Percentiles rank a stretch among this genome's conserved stretches.
Evolutionary conservation across 1,140 invertebrate species (phyloP).

Genomic region (Mesaphorura yosii): DNA sequence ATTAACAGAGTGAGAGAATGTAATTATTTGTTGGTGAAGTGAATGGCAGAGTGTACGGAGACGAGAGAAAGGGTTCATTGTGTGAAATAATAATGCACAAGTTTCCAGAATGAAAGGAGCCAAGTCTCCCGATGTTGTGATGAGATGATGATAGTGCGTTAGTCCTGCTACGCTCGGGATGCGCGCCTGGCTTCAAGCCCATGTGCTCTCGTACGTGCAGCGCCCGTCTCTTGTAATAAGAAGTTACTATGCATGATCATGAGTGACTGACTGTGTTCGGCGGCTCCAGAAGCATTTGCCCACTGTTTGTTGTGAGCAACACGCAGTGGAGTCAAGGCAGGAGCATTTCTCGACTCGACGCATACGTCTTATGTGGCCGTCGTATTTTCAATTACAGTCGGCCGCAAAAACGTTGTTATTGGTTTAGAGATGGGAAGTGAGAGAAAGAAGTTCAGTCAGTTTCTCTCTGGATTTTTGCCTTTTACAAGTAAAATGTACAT

Average conservation of each 20-base stretch:
- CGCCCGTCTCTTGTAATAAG: not conserved
- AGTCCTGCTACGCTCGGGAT: not conserved
- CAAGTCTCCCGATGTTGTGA: no score
- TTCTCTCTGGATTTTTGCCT: no score
- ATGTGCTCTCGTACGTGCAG: not conserved
- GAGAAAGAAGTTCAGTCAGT: no score
- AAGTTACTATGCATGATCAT: no score
- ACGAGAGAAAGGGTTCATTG: not conserved
- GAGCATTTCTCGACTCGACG: not conserved
- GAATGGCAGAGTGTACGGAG: not conserved
- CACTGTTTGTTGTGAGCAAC: no score
- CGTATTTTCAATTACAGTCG: conserved; percentile 27
- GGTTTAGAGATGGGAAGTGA: conserved; percentile 17
- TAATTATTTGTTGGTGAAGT: conserved; percentile 28
- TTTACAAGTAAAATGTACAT: no score
- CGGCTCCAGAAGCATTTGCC: no score
- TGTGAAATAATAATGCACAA: not conserved
- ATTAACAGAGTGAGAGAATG: conserved; percentile 26
- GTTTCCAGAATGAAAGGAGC: not conserved
- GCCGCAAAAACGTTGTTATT: conserved; percentile 29
- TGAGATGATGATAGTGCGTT: no score
- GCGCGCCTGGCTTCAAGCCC: not conserved
- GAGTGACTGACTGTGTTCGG: no score
- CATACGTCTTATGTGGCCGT: conserved; percentile 10
- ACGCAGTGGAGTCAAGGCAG: no score